Base-by-base conservation (phyloP, 2,113 vertebrate genomes). In the Scortum barcoo region DNA sequence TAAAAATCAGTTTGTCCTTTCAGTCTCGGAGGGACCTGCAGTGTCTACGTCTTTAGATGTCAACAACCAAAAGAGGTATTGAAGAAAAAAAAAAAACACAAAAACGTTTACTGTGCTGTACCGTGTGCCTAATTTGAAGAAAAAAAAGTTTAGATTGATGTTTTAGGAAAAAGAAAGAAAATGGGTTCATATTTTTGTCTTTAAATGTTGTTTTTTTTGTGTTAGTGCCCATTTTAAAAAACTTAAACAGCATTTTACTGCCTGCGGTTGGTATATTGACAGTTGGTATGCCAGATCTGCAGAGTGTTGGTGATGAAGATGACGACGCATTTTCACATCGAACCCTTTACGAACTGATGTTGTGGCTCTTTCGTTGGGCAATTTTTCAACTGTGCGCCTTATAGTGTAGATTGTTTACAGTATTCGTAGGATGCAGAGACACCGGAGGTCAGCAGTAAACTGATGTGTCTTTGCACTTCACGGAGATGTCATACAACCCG, bases 341-440 rank as follows among this genome's bases (percentile, higher is more conserved):
- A 81, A 90, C 92, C 87, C 92, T 94, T 94, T 93, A 93, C 33
- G 44, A 87, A 91, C 85, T 74, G 75, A 88, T 30, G 82, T 82
- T 82, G 89, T 85, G 88, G 88, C 91, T 91, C 91, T 92, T 90
- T 76, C 22, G 72, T 90, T 93, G 86, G 86, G 83, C 81, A 85
- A 82, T 73, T 89, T 83, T 90, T 93, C 89, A 94, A 92, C 93
- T 93, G 90, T 93, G 91, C 91, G 94, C 94, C 94, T 95, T 95
- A 93, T 93, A 88, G 93, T 93, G 93, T 94, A 94, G 93, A 90
- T 87, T 95, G 94, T 95, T 95, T 95, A 94, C 94, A 95, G 89
- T 90, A 84, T 88, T 88, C 42, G 76, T 93, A 69, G 80, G 76
- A 82, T 16, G 86, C 73, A 7, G 86, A 88, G 89, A 86, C 79